Percentiles rank a stretch among this genome's conserved stretches.
Conservation (phyloP, 2,113 vertebrate genomes). For the Corythornis madagascariensis region DNA sequence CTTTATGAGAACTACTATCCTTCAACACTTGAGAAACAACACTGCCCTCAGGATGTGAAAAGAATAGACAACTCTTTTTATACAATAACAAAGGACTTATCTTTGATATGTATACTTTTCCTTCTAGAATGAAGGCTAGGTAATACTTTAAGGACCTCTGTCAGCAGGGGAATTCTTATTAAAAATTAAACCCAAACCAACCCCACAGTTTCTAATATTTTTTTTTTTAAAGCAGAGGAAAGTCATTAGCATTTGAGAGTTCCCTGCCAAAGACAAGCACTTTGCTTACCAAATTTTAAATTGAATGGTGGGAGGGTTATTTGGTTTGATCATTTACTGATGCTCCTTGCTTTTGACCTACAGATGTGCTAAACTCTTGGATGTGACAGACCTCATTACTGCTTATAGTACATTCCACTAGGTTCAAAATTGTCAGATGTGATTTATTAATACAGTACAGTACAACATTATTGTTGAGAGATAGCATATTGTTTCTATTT, state of each 20-base stretch:
- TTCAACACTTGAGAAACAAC: slow-evolving; percentile 20
- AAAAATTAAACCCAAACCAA: neutral
- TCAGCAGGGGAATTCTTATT: neutral
- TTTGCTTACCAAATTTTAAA: neutral
- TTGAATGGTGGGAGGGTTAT: neutral
- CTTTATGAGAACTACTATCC: neutral
- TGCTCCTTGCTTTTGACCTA: neutral
- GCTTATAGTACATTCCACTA: neutral
- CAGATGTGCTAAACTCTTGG: neutral
- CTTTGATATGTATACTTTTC: neutral
- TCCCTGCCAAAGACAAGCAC: neutral
- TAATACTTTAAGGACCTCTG: neutral
- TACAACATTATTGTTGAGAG: neutral
- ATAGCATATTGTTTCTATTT: neutral
- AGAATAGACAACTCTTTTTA: neutral
- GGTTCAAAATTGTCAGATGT: neutral
- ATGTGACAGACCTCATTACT: neutral
- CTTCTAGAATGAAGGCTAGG: neutral
- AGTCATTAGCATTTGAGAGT: neutral
- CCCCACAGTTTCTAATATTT: neutral
- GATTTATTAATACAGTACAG: neutral
- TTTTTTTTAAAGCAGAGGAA: neutral
- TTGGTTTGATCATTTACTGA: neutral
- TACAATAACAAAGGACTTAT: neutral
- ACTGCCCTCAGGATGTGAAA: neutral